Evolutionary conservation across 2,888 invertebrate species (phyloP), one percentile per base, ranked within the genome.

Genomic region (Eubasilissa splendida): DNA sequence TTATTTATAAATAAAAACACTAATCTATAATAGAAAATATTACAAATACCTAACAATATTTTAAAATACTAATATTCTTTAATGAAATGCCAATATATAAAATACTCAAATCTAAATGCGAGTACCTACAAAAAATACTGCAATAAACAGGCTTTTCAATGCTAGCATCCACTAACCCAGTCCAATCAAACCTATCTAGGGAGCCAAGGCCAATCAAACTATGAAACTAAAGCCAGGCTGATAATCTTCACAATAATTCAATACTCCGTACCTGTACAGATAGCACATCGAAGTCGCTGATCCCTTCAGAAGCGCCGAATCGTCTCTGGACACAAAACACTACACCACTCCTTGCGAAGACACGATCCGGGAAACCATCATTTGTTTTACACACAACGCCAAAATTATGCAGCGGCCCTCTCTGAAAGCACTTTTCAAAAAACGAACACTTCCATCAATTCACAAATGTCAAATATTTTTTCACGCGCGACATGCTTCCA

Each of bases 381-480:
- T 22, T 31, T 33, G 7, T 4, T n/a, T 31, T 33, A 9, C 42
- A 31, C 71, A 31, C 70, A 70, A 70, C 70, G 70, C 70, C 53
- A 53, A 71, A 33, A 33, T 58, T 33, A 5, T 33, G 56, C 11
- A 11, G 56, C 71, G 71, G 71, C 14, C 56, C 31, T 71, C 42
- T 4, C n/a, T 12, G 56, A 56, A 71, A 71, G 42, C 71, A 71
- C 71, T 12, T 4, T 12, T 14, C 4, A 22, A 58, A 71, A 71
- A 56, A 8, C 11, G 71, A 71, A 56, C 22, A 33, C n/a, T 58
- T n/a, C 11, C 11, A 11, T n/a, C 11, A 58, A 58, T 8, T 11
- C 71, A 71, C 71, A 71, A 71, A 71, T 71, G 71, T 71, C 71
- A 71, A 71, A 71, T 71, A 9, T 52, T 52, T 42, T 42, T 42